Base-by-base conservation (phyloP, 2,888 invertebrate species). In the Cryptocephalus moraei region DNA sequence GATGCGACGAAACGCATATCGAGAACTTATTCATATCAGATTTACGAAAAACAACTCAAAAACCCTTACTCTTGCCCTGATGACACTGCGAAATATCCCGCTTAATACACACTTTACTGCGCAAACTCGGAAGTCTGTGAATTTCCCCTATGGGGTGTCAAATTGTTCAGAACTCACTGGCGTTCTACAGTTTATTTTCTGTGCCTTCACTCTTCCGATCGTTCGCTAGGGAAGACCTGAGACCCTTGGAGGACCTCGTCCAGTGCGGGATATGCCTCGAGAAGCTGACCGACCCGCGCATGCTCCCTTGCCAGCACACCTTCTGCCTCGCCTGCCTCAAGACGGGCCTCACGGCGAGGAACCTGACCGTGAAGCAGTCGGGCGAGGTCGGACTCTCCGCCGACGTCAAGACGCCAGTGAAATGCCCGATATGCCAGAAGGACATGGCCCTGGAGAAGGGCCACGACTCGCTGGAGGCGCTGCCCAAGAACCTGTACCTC, bases 401-500 rank as follows among this genome's bases (percentile, higher is more conserved):
- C 4, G 46, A 39, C 11, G 22, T 45, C 12, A 46, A 50, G 33
- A 12, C 38, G n/a, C 2, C 8, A 3, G 44, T 51, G 43, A 33
- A 41, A 39, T 84, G 84, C 56, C 82, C 84, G 0, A 72, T 78
- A 46, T 85, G 84, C 62, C 72, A 76, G 34, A 44, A 53, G 22
- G 70, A 71, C 2, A 67, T 68, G 22, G 67, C 71, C 22, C 70
- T 77, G 52, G 65, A 74, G 3, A 72, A 73, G 0, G 75, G 76
- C 1, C 60, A 73, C 0, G 72, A 72, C 42, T 76, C 75, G 41
- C 63, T 81, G 12, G 73, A 76, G 12, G 64, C 71, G 2, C 66
- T 84, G n/a, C 83, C 82, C n/a, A 76, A 77, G 8, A 84, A 85
- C 63, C 67, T 82, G 39, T 82, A 84, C 62, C 77, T 84, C 41